These are phyloP conservation scores for Parochlus steinenii DNA, from an alignment of 2,888 invertebrate species.

Conservation along the genomic window DNA sequence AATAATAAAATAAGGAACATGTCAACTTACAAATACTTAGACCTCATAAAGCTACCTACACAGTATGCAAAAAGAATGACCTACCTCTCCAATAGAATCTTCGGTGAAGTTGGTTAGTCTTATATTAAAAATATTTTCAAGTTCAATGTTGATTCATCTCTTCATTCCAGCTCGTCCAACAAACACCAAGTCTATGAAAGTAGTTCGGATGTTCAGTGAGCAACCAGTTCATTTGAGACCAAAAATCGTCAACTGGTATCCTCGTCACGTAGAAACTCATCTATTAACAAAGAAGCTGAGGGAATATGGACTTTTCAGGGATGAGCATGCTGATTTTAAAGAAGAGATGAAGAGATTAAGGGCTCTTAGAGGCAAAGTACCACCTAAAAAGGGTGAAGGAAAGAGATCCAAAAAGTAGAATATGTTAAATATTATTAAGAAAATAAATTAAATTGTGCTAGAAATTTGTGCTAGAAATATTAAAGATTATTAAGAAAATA, in stretches of 20 bases:
- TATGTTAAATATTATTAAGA: no score
- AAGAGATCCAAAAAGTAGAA: constrained; percentile 27
- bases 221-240: constrained; percentile 56
- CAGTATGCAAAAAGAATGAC: constrained; percentile 76
- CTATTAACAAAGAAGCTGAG: constrained; percentile 53
- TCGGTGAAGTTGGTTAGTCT: constrained; percentile 51
- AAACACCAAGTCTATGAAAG: constrained; percentile 57
- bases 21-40: constrained; percentile 46
- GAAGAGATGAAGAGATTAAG: constrained; percentile 70
- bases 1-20: no score
- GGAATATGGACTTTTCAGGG: constrained; percentile 63
- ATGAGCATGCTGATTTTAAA: constrained; percentile 78
- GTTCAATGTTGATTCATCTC: not conserved
- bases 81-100: constrained; percentile 69
- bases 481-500: no score
- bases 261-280: constrained; percentile 62
- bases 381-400: constrained; percentile 36
- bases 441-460: no score
- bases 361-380: constrained; percentile 58
- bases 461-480: no score
- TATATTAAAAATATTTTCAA: not conserved
- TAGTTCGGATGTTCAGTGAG: constrained; percentile 59
- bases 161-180: constrained; percentile 42
- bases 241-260: constrained; percentile 69
- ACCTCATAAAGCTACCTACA: constrained; percentile 50